phyloP scores from a whole-genome alignment of 92 coral and sea anemone genomes.

The Porites lobata region DNA sequence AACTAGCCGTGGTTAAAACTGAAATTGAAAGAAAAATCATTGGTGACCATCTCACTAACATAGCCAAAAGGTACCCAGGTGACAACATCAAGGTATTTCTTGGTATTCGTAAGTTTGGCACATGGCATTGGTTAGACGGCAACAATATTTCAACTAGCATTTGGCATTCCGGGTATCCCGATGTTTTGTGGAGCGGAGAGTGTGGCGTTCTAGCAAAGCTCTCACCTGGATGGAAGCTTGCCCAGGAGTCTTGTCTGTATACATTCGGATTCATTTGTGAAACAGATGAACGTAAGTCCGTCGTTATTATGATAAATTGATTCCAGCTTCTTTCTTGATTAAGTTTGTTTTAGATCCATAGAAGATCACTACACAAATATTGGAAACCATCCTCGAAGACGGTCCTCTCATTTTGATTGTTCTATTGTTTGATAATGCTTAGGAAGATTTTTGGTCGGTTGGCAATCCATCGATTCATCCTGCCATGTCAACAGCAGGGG shows the following conservation, averaged over 20 bases:
- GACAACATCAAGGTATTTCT: neutral
- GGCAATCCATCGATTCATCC: slow-evolving; percentile 25
- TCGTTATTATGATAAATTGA: slow-evolving; percentile 11
- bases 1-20: slow-evolving; percentile 63
- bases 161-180: slow-evolving; percentile 31
- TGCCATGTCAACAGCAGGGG: slow-evolving; percentile 23
- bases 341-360: neutral
- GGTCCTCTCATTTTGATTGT: neutral
- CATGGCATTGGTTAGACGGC: slow-evolving; percentile 27
- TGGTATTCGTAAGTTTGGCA: neutral
- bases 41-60: neutral
- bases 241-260: neutral
- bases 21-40: slow-evolving; percentile 37
- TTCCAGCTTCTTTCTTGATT: neutral
- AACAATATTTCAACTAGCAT: neutral
- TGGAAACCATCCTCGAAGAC: neutral
- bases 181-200: neutral
- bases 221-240: neutral
- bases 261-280: neutral
- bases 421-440: neutral
- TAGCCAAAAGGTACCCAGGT: neutral
- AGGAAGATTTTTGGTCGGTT: slow-evolving; percentile 56
- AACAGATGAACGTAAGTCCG: slow-evolving; percentile 25
- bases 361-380: no score
- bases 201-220: neutral